These are phyloP conservation scores for Phorcus lineatus DNA, from an alignment of 2,888 invertebrate species.

Conservation along the genomic window DNA sequence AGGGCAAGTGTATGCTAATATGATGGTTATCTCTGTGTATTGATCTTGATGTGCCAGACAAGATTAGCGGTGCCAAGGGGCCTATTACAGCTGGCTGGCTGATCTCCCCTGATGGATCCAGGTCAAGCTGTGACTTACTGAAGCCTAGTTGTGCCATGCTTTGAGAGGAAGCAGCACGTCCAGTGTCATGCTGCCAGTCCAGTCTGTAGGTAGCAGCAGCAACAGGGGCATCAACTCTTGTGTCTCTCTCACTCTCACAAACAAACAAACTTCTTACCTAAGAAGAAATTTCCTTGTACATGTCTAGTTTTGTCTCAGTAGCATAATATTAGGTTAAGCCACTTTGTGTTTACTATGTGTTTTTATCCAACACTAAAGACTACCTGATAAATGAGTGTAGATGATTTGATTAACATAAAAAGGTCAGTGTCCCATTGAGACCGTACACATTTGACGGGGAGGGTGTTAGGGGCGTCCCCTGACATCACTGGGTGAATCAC, in stretches of 20 bases:
- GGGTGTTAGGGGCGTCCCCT: neutral
- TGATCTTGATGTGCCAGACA: neutral
- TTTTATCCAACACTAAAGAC: neutral
- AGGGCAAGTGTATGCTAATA: neutral
- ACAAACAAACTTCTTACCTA: no score
- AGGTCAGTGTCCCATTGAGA: constrained; percentile 3
- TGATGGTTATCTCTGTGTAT: neutral
- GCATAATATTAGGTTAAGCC: no score
- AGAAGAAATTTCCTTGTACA: no score
- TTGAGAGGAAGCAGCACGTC: neutral
- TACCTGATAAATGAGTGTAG: neutral
- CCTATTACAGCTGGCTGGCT: neutral
- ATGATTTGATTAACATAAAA: constrained; percentile 12
- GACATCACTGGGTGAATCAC: constrained; percentile 8
- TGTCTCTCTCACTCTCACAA: no score
- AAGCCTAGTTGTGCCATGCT: neutral
- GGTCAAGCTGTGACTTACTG: neutral
- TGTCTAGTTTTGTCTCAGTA: no score
- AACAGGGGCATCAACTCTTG: no score
- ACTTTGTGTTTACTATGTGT: no score
- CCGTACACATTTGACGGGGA: constrained; percentile 12
- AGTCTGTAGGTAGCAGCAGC: no score
- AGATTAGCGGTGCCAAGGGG: neutral
- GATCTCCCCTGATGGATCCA: neutral
- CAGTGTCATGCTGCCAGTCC: neutral